A percentile compares a stretch with the other conserved stretches of the same genome.
phyloP scores from a whole-genome alignment of 2,888 invertebrate genomes.

The Drosophila lacicola region DNA sequence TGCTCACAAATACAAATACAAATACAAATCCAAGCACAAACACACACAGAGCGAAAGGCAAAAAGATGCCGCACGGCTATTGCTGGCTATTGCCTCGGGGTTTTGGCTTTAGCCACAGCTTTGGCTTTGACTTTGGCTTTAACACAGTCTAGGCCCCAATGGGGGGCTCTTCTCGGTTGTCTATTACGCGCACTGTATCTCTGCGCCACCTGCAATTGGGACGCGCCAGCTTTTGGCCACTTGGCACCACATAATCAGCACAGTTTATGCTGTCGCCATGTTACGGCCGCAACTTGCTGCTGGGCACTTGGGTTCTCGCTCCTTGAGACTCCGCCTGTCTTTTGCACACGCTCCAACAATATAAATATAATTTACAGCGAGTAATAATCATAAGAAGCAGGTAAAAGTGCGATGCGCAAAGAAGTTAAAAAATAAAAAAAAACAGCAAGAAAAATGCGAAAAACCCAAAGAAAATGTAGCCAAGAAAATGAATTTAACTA shows the following conservation, averaged over 20 bases:
- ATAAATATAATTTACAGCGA: conserved; percentile 71
- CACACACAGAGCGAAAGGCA: not conserved
- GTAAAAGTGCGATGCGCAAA: conserved; percentile 59
- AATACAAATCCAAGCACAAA: conserved; percentile 14
- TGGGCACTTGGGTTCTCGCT: not conserved
- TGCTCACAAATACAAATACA: conserved; percentile 6
- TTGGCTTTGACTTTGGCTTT: conserved; percentile 12
- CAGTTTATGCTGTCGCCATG: conserved; percentile 67
- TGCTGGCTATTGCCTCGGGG: conserved; percentile 10
- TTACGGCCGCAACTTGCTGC: not conserved
- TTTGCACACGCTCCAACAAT: conserved; percentile 65
- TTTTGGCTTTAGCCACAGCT: conserved; percentile 20
- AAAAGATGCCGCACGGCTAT: conserved; percentile 5
- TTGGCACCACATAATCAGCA: conserved; percentile 67
- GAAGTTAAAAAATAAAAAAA: conserved; percentile 10
- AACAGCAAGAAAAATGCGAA: conserved; percentile 7
- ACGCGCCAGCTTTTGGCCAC: conserved; percentile 37
- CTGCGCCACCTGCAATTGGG: conserved; percentile 37
- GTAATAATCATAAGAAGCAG: conserved; percentile 71
- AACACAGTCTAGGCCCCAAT: conserved; percentile 1
- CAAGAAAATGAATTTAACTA: not conserved
- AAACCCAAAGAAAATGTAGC: conserved; percentile 2
- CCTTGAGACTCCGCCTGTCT: conserved; percentile 26
- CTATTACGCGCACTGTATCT: conserved; percentile 22
- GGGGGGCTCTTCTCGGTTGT: conserved; percentile 11